Percentiles rank a stretch among this genome's conserved stretches.
Evolutionary conservation across 2,797 vertebrate species (phyloP).

Genomic region (Onychomys leucogaster): DNA sequence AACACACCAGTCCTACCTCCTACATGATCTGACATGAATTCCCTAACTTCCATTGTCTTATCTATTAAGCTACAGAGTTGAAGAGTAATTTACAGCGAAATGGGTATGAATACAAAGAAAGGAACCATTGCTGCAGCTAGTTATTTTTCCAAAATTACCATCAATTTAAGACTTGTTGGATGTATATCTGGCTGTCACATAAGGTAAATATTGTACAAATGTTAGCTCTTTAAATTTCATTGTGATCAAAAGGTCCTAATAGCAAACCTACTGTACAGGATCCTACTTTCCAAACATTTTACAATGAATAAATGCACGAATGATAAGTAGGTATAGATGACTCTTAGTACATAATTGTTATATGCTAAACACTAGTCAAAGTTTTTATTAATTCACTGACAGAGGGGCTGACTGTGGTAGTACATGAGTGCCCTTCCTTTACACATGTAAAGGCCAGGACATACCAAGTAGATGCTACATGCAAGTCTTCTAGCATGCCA

Average conservation of each 20-base stretch:
- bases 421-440: not conserved
- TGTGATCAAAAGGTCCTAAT: not conserved
- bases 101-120: not conserved
- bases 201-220: not conserved
- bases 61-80: not conserved
- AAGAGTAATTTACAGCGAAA: not conserved
- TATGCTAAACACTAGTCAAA: not conserved
- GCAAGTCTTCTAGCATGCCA: not conserved
- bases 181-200: not conserved
- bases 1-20: not conserved
- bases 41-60: not conserved
- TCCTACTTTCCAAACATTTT: not conserved
- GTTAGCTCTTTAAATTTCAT: not conserved
- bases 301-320: not conserved
- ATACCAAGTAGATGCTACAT: not conserved
- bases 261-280: not conserved
- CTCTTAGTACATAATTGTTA: not conserved
- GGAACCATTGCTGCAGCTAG: not conserved
- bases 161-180: not conserved
- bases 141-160: not conserved
- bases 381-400: not conserved
- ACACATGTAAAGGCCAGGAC: not conserved
- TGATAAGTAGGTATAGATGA: not conserved
- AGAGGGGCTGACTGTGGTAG: not conserved
- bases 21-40: not conserved